Conservation (phyloP, 2,113 vertebrate genomes). For the Regulus satrapa region DNA sequence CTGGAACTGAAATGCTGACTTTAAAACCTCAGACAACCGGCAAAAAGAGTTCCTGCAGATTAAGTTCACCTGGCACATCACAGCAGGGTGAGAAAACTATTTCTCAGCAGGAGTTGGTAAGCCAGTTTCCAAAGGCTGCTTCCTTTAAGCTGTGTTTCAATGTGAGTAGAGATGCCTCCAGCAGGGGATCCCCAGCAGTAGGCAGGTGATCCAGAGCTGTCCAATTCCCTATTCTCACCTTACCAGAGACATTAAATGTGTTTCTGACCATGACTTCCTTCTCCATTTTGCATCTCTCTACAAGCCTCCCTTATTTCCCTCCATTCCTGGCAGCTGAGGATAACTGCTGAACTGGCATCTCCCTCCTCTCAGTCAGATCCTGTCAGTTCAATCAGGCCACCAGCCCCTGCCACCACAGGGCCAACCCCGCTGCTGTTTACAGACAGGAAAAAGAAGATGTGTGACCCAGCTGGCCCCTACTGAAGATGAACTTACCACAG, state of each 20-base stretch:
- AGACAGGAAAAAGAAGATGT: neutral
- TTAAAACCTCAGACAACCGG: neutral
- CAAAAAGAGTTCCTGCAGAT: neutral
- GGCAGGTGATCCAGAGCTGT: neutral
- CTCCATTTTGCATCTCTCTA: neutral
- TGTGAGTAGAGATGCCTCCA: accelerated
- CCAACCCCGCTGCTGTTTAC: neutral
- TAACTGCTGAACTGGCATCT: neutral
- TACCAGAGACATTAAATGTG: neutral
- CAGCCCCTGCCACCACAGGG: accelerated
- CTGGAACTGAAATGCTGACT: neutral
- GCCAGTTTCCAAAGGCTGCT: neutral
- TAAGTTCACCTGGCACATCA: neutral
- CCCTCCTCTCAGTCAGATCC: neutral
- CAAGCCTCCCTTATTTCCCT: neutral
- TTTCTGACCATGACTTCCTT: neutral
- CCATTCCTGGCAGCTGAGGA: neutral
- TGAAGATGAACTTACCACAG: constrained; percentile 13
- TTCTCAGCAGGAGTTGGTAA: neutral
- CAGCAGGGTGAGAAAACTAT: neutral
- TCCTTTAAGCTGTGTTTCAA: neutral
- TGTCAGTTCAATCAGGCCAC: accelerated
- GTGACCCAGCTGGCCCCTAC: neutral
- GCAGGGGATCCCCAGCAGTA: neutral
- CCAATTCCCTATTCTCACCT: neutral